Base-by-base conservation (phyloP, 2,888 invertebrate genomes). In the Pyrgus malvae region DNA sequence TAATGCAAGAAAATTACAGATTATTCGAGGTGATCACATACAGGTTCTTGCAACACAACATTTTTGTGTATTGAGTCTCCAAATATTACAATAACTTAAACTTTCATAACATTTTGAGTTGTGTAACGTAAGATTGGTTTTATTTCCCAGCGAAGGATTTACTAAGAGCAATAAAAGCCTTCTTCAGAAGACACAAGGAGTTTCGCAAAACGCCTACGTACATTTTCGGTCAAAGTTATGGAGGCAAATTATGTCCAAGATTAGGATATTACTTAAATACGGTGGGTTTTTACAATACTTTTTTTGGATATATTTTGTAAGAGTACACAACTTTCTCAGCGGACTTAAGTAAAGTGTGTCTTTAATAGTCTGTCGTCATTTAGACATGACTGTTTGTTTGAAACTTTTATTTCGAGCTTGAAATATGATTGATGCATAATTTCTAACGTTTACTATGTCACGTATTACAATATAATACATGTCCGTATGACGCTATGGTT, bases 171-270 rank as follows among this genome's bases (percentile, higher is more conserved):
- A 91, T 97, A 70, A 93, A 92, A 72, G 84, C 84, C 21, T 96
- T 98, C 79, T 93, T 95, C 63, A 79, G 90, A 48, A 81, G 88
- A 49, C 90, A 94, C 69, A 93, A 95, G 14, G 90, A 93, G 61
- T 97, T 97, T 74, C 91, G 92, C 64, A 89, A 83, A 41, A 92
- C 94, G 1, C 95, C 97, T 0, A 89, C 96, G 27, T 97, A 97
- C 75, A 93, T 98, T 53, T 94, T 96, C 69, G 95, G 94, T 25
- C 97, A 98, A 83, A 97, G 97, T 49, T 98, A 98, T 76, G 98
- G 98, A 25, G 97, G 97, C 5, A 98, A 98, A 91, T 95, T 97
- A 93, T 94, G 95, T 9, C 85, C 89, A 8, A 71, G 88, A 66
- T 64, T 89, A 63, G 85, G 74, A 41, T 74, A 70, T 54, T 81